phyloP scores from a whole-genome alignment of 2,797 vertebrate genomes.

The Eurystomus glaucurus region DNA sequence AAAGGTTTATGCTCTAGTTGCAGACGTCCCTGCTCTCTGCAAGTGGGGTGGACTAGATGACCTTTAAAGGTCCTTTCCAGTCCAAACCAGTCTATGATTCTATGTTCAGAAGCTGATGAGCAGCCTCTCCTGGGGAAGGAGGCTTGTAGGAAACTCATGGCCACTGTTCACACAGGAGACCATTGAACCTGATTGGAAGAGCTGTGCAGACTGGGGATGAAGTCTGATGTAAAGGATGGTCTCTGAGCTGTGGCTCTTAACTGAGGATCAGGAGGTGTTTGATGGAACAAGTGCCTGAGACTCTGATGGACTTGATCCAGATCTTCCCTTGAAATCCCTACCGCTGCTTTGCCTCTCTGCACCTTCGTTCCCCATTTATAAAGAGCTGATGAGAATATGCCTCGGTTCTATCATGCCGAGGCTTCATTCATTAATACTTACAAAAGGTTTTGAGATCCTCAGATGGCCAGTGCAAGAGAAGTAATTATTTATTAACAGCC shows the following conservation, averaged over 20 bases:
- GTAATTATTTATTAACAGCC: conserved; percentile 72
- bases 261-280: fast-evolving
- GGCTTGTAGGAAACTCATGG: neutral
- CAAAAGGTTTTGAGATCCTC: conserved; percentile 67
- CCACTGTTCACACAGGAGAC: neutral
- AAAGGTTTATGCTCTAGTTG: neutral
- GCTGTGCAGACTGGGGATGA: fast-evolving
- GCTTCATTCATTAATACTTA: conserved; percentile 63
- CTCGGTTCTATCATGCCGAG: neutral
- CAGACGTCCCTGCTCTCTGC: neutral
- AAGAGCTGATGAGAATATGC: conserved; percentile 27
- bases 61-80: too few species aligned
- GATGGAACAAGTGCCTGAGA: neutral
- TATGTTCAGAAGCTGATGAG: fast-evolving
- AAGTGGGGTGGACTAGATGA: neutral
- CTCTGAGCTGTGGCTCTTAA: neutral
- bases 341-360: neutral
- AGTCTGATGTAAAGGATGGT: neutral
- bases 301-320: neutral
- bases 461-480: conserved; percentile 57
- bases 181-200: neutral
- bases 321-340: neutral
- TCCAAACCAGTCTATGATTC: neutral
- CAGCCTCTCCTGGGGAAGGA: neutral
- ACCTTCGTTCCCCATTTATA: neutral